A percentile compares a stretch with the other conserved stretches of the same genome.
Evolutionary conservation across 2,113 vertebrate genomes (phyloP).

Genomic region (Puma concolor): DNA sequence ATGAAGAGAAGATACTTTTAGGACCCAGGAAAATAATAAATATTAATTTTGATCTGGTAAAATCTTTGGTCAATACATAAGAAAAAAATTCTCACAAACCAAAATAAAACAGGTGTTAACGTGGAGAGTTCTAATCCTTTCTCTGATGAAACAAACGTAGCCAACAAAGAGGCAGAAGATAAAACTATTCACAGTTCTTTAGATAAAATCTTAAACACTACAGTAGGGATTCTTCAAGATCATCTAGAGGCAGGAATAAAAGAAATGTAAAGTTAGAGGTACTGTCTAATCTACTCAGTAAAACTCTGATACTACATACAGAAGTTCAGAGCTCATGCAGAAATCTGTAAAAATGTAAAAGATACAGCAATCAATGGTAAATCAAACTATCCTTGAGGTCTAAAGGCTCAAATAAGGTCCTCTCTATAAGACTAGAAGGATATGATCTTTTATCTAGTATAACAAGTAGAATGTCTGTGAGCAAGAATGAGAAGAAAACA

Average conservation of each 20-base stretch:
- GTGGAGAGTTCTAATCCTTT: background rate
- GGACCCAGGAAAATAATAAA: conserved; percentile 8
- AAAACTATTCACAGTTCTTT: background rate
- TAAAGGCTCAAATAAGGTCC: background rate
- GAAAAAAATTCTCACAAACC: conserved; percentile 7
- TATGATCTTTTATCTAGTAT: background rate
- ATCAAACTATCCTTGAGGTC: background rate
- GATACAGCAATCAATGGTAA: background rate
- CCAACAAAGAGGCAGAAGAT: background rate
- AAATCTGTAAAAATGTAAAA: background rate
- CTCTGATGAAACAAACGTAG: background rate
- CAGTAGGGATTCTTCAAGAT: background rate
- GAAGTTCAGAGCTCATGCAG: background rate
- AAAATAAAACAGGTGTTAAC: background rate
- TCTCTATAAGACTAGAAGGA: background rate
- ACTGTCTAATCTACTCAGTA: background rate
- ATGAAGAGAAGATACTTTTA: conserved; percentile 18
- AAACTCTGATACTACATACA: background rate
- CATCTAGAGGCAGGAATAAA: background rate
- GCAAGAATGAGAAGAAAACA: background rate
- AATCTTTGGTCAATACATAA: background rate
- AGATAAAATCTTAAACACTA: background rate
- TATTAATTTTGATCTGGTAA: conserved; percentile 21
- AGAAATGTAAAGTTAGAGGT: background rate
- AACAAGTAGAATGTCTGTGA: background rate